Base-by-base conservation (phyloP, 2,797 vertebrate species). In the Acipenser ruthenus region DNA sequence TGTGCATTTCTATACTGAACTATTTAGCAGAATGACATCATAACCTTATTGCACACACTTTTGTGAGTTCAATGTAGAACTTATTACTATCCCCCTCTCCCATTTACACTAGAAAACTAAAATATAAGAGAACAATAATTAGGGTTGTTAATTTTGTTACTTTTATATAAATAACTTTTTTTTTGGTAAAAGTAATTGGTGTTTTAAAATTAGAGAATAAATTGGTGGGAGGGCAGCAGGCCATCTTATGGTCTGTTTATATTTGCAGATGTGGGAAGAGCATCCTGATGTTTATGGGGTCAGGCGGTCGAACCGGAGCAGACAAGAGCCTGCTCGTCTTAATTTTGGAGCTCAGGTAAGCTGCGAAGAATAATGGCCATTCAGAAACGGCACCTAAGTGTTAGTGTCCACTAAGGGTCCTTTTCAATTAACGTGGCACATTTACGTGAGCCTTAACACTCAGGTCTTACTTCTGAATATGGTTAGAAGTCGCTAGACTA, bases 281-380 rank as follows among this genome's bases (percentile, higher is more conserved):
- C 97, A 98, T 85, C 96, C 96, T 78, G 97, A 99, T 86, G 93
- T 99, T 77, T 99, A 99, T 77, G 97, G 96, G 67, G 95, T 99
- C 79, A 91, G 97, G 83, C 87, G 96, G 79, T 99, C 96, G 73
- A 97, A 95, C 80, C 93, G 96, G 80, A 98, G 96, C 82, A 89
- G 96, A 87, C 95, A 98, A 81, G 97, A 99, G 67, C 96, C 97
- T 0, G 93, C 94, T 69, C 92, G 97, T 71, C 91, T 98, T 79
- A 99, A 96, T 88, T 93, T 98, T 69, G 95, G 97, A 80, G 94
- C 93, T 74, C 95, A 93, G 95, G 97, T 99, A 91, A 94, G 91
- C 53, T 2, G 15, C 8, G 48, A 47, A 52, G 12, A 49, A 23
- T 23, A 53, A 6, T 10, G 50, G 8, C 49, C 49, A 10, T 64